A percentile compares a stretch with the other conserved stretches of the same genome.
Evolutionary conservation across 2,113 vertebrate species (phyloP).

Genomic region (Excalfactoria chinensis): DNA sequence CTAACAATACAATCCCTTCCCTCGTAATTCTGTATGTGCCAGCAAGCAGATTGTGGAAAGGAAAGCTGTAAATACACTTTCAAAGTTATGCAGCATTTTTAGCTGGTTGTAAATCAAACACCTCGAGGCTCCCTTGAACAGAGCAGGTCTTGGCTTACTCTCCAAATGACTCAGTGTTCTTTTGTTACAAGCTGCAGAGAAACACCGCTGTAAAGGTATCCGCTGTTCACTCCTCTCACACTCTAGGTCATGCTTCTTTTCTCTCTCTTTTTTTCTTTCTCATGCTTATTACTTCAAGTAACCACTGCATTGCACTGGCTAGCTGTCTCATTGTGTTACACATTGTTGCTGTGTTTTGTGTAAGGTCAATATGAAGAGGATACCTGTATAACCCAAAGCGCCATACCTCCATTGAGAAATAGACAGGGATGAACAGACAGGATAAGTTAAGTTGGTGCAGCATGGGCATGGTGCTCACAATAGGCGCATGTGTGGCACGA

Average conservation of each 20-base stretch:
- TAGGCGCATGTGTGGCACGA: accelerated
- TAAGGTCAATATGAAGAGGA: neutral
- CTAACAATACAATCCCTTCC: neutral
- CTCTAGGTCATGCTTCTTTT: neutral
- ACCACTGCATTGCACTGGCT: neutral
- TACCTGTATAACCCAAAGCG: neutral
- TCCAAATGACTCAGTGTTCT: neutral
- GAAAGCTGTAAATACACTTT: slow-evolving; percentile 7
- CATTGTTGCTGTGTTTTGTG: neutral
- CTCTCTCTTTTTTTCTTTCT: neutral
- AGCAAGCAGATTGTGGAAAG: slow-evolving; percentile 2
- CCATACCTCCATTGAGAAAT: neutral
- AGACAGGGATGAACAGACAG: neutral
- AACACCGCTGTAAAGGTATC: neutral
- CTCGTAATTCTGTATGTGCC: neutral
- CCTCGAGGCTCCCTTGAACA: neutral
- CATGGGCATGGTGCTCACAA: neutral
- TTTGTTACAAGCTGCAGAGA: neutral
- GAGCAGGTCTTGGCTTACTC: neutral
- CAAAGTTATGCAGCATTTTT: slow-evolving; percentile 20
- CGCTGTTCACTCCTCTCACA: neutral
- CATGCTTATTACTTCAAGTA: neutral
- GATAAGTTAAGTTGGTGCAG: accelerated
- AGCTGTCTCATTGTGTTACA: neutral
- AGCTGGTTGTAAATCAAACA: slow-evolving; percentile 47